Evolutionary conservation across 2,113 vertebrate genomes (phyloP), one percentile per base, ranked within the genome.

Genomic region (Morone chrysops): DNA sequence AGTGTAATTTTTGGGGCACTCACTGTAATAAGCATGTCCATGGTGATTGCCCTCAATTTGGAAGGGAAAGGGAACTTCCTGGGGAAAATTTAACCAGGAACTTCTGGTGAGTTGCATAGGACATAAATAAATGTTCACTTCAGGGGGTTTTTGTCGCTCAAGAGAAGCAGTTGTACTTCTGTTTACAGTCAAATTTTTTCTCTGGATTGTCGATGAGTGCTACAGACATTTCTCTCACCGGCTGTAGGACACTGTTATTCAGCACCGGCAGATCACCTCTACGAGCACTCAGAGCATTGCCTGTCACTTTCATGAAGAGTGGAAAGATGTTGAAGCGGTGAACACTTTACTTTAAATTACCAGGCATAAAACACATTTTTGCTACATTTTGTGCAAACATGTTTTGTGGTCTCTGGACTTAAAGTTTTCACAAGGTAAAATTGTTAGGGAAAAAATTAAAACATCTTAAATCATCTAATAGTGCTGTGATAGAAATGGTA

Each of bases 1-100:
- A 82, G 75, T 87, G 81, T 71, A 67, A 86, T 88, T 84, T 90
- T 56, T 63, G 66, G 57, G 57, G 78, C 85, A 74, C 78, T 70
- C 76, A 67, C 51, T 75, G 78, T 48, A 78, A 80, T 78, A 47
- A 70, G 62, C 81, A 45, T 82, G 83, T 92, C 86, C 79, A 82
- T 85, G 75, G 88, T 88, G 85, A 90, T 81, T 48, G 81, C 82
- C 65, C 1, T 87, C 40, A 36, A 78, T 63, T 70, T 79, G 7
- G 50, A 85, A 78, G 8, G 75, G 43, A 78, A 83, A 81, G 70
- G 20, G 56, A 2, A 6, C 36, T 6, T 57, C 1, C 6, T 13
- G 65, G 59, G 2, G 6, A 22, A 81, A 81, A 73, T 83, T 9
- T 1, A 78, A 62, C 63, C 7, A 16, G 18, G 67, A 65, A 31